Base-by-base conservation (phyloP, 2,797 vertebrate genomes). In the Oryzias sinensis region DNA sequence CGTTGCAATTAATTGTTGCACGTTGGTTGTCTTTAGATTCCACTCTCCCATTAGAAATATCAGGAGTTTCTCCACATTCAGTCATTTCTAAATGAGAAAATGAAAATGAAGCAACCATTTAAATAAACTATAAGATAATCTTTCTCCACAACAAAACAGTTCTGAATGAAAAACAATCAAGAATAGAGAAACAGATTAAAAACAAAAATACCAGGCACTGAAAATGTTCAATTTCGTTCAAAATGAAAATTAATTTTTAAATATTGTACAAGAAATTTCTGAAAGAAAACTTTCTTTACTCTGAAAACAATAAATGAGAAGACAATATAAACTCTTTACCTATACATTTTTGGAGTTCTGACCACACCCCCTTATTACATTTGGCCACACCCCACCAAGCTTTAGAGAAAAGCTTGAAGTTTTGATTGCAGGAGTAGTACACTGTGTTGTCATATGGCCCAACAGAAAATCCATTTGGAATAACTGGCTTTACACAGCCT, bases 371-470 rank as follows among this genome's bases (percentile, higher is more conserved):
- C 0, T 6, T 1, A 0, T 0, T 1, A 59, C 89, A 90, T 6
- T 3, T 62, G 6, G 71, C 65, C 51, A 56, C 16, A 33, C 48
- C 52, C 89, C 86, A 88, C 83, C 85, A 86, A 41, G 56, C 72
- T 24, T 70, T 55, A 16, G 0, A 50, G 16, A 1, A 15, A 20
- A 41, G 62, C 57, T 85, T 87, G 24, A 52, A 86, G 0, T 53
- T 62, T 0, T 50, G 1, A 4, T 71, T 0, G 14, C 89, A 90
- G 41, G 57, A 11, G 62, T 76, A 89, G 69, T 65, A 76, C 22
- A 74, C 0, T 0, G 0, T 70, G 1, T 20, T 11, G 1, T 22
- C 3, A 1, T 7, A 0, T 5, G 22, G n/a, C 6, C 44, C 20
- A 20, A 60, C 13, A 2, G 13, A 1, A 42, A 78, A 84, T 70